Evolutionary conservation across 2,113 vertebrate species (phyloP), one percentile per base, ranked within the genome.

Genomic region (Emydura subglobosa): DNA sequence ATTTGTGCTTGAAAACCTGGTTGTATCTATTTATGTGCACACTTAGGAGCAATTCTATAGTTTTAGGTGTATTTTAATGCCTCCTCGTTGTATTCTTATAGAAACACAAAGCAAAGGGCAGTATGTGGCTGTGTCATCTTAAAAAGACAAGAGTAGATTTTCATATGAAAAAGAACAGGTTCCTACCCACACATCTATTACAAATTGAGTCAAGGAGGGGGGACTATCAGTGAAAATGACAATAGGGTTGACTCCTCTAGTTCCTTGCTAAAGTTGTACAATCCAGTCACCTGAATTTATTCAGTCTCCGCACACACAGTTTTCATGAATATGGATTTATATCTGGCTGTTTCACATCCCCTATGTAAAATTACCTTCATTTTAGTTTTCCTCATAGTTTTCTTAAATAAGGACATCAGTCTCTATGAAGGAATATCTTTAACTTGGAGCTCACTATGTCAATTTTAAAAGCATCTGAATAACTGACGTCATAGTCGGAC

Each of bases 351-450:
- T 96, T 95, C 49, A 47, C 89, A 84, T 17, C 12, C 78, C 90
- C 29, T 47, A 80, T 25, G 0, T 1, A 93, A 95, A 95, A 87
- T 91, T 78, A 87, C 29, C 89, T 94, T 90, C 3, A 0, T 57
- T 95, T 92, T 95, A 86, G 86, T 95, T 95, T 96, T 95, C 85
- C 92, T 93, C 91, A 83, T 11, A 21, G 42, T 82, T 93, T 94
- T 84, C 61, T 95, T 84, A 88, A 92, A 76, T 72, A 86, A 93
- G 51, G 1, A 27, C 68, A 94, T 93, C 93, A 53, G 55, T 91
- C 76, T 93, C 29, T 27, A 61, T 84, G 91, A 96, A 72, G 93
- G 90, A 84, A 92, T 93, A 93, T 95, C 93, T 92, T 95, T 96
- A 87, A 65, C 84, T 88, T 72, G 21, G 24, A 91, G 51, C 72